These are phyloP conservation scores for Sorex fumeus DNA, from an alignment of 2,113 vertebrate species.

Conservation along the genomic window DNA sequence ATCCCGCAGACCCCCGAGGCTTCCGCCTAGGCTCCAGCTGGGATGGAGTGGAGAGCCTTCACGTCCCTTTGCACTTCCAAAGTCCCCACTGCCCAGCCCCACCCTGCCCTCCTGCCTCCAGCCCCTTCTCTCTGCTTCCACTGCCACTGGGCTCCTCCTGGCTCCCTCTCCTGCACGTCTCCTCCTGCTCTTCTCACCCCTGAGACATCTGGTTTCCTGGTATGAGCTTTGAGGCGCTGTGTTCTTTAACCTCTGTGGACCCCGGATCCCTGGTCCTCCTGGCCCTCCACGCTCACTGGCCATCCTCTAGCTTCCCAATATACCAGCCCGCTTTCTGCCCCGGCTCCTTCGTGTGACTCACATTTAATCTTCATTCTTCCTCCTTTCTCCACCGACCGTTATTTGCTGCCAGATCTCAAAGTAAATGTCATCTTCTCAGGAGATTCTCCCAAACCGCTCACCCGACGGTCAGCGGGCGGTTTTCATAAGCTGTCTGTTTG, in stretches of 20 bases:
- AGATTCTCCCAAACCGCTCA: not conserved
- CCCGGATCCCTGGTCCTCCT: too few relatives aligned
- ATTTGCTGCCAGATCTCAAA: not conserved
- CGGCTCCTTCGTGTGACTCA: too few relatives aligned
- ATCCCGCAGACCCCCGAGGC: too few relatives aligned
- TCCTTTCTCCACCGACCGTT: not conserved
- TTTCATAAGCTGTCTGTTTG: not conserved
- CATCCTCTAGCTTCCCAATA: not conserved
- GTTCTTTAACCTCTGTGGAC: not conserved
- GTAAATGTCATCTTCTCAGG: not conserved
- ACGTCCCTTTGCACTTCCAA: not conserved
- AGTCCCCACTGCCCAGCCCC: not conserved
- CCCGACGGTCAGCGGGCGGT: not conserved
- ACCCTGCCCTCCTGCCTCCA: not conserved
- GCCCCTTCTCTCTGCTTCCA: not conserved
- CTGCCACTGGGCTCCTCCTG: not conserved
- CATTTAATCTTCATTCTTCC: not conserved
- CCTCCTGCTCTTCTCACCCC: not conserved
- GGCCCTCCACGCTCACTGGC: too few relatives aligned
- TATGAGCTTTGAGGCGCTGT: not conserved
- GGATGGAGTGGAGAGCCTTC: too few relatives aligned
- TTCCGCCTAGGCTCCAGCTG: not conserved
- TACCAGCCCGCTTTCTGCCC: rapidly evolving
- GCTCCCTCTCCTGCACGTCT: not conserved
- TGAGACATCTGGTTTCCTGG: not conserved